These are phyloP conservation scores for Megathymus violae DNA, from an alignment of 1,140 invertebrate species.

Conservation along the genomic window DNA sequence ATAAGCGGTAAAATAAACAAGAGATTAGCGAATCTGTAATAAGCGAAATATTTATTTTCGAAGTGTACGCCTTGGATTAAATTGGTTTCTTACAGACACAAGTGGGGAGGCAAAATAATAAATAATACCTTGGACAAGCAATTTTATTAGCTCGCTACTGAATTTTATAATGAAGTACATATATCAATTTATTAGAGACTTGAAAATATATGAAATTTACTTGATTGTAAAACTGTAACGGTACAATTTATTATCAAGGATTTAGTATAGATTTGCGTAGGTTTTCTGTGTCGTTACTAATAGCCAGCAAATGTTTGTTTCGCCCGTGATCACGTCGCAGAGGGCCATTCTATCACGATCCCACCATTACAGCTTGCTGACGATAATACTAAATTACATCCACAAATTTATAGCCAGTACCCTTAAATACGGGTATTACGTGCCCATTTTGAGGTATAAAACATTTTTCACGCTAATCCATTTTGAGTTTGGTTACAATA, in stretches of 20 bases:
- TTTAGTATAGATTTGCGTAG: neutral
- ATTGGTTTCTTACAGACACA: no score
- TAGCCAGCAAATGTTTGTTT: conserved; percentile 6
- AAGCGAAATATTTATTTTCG: no score
- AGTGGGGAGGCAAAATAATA: no score
- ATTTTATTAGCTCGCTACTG: no score
- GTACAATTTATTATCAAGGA: neutral
- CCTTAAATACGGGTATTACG: conserved; percentile 31
- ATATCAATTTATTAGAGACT: no score
- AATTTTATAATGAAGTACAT: no score
- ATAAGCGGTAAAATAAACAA: no score
- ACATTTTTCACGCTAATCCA: conserved; percentile 23
- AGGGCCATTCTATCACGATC: conserved; percentile 27
- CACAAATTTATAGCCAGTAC: conserved; percentile 26
- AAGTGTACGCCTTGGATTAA: no score
- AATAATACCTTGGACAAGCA: no score
- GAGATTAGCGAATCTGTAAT: no score
- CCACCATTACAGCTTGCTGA: conserved; percentile 28
- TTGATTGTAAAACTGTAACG: no score
- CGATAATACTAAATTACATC: conserved; percentile 31
- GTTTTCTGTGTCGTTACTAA: neutral
- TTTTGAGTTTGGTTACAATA: neutral
- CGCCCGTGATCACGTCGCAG: conserved; percentile 8
- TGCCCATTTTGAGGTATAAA: conserved; percentile 26
- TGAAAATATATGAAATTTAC: no score